These are phyloP conservation scores for Etia nguti DNA, from an alignment of 2,113 vertebrate genomes.

Conservation along the genomic window DNA sequence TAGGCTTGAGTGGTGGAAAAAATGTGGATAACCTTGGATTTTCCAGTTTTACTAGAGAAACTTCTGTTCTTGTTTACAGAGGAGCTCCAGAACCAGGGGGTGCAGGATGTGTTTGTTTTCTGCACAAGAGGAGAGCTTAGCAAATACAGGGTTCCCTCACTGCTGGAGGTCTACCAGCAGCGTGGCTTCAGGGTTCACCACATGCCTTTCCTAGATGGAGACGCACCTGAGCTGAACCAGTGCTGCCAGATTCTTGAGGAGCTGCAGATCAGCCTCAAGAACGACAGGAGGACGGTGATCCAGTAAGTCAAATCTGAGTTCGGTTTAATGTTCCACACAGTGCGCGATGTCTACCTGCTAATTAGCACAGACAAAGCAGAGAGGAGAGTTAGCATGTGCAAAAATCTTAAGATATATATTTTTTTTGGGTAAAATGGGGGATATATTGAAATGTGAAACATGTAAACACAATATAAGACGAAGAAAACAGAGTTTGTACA, in stretches of 20 bases:
- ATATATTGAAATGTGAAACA: not conserved
- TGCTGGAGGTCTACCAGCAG: constrained; percentile 78
- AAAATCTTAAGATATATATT: not conserved
- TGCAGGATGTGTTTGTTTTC: constrained; percentile 86
- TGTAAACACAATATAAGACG: not conserved
- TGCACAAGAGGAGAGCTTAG: constrained; percentile 84
- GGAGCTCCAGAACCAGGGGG: constrained; percentile 80
- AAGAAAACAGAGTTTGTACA: not conserved
- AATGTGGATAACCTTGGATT: not conserved
- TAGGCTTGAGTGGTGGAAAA: not conserved
- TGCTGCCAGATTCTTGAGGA: constrained; percentile 82
- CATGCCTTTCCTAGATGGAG: constrained; percentile 80
- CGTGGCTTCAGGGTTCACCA: constrained; percentile 78
- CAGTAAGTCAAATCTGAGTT: constrained; percentile 75
- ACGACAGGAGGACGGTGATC: constrained; percentile 77
- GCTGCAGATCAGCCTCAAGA: constrained; percentile 76
- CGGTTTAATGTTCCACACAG: not conserved
- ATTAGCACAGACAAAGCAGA: not conserved
- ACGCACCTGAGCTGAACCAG: constrained; percentile 74
- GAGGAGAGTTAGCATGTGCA: not conserved
- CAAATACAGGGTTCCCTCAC: constrained; percentile 83
- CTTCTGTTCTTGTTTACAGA: constrained; percentile 58
- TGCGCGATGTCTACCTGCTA: not conserved
- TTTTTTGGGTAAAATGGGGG: not conserved
- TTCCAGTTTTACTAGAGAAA: not conserved